Conservation (phyloP, 1,140 invertebrate genomes). For the Andricus grossulariae region DNA sequence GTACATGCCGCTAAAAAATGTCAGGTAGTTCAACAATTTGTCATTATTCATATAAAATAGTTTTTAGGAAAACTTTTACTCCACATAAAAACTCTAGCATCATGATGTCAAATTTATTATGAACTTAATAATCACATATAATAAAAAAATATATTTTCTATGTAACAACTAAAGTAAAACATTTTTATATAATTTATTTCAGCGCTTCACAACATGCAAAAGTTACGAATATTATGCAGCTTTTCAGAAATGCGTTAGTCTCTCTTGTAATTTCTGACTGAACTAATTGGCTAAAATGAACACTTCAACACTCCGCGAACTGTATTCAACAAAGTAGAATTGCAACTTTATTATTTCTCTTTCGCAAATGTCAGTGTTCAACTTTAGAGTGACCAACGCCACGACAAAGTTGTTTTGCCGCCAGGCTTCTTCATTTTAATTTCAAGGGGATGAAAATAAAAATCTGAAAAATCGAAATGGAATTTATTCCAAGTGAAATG, state of each 20-base stretch:
- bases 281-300: conserved; percentile 19
- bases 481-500: too few relatives aligned
- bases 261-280: background rate
- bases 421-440: background rate
- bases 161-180: too few relatives aligned
- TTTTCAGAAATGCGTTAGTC: background rate
- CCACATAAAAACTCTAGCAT: too few relatives aligned
- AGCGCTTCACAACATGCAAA: too few relatives aligned
- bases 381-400: background rate
- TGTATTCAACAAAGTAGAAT: conserved; percentile 4
- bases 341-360: conserved; percentile 12
- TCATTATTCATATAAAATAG: too few relatives aligned
- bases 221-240: background rate
- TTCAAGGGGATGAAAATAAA: background rate
- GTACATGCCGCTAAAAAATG: too few relatives aligned
- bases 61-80: too few relatives aligned
- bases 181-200: too few relatives aligned
- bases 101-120: too few relatives aligned
- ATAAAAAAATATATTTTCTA: too few relatives aligned
- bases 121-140: too few relatives aligned
- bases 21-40: too few relatives aligned
- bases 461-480: background rate
- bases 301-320: conserved; percentile 1
- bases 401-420: conserved; percentile 9
- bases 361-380: background rate